Conservation (phyloP, 2,797 vertebrate species). For the Eremophila alpestris region DNA sequence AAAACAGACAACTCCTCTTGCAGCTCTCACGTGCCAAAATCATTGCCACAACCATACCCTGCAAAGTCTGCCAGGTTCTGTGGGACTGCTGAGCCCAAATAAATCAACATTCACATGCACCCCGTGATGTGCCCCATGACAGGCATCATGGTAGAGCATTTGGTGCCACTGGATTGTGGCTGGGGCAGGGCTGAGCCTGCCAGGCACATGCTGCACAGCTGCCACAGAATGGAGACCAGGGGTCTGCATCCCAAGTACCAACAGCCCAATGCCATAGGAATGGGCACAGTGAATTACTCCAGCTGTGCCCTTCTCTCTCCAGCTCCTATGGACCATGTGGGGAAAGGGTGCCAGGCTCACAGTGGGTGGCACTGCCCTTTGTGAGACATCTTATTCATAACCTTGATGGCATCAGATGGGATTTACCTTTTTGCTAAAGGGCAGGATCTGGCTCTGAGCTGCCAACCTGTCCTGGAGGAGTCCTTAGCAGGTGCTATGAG, state of each 20-base stretch:
- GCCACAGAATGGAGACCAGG: neutral
- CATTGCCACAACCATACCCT: rapidly evolving
- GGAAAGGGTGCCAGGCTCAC: neutral
- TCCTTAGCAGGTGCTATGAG: neutral
- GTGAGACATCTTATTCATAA: neutral
- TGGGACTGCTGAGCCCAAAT: neutral
- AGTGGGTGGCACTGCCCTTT: neutral
- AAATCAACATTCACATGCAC: rapidly evolving
- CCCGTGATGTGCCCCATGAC: neutral
- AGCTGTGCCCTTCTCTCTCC: neutral
- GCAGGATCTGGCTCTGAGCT: neutral
- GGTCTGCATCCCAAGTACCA: neutral
- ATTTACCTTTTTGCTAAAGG: neutral
- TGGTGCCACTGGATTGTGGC: neutral
- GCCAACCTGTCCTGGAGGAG: neutral
- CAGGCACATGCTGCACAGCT: rapidly evolving
- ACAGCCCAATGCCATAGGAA: neutral
- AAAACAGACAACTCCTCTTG: neutral
- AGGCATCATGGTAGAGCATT: neutral
- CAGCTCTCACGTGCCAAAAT: neutral
- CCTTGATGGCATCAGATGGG: neutral
- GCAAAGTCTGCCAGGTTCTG: neutral
- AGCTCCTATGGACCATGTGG: rapidly evolving
- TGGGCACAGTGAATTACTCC: rapidly evolving
- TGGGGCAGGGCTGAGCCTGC: neutral